Base-by-base conservation (phyloP, 2,888 invertebrate species). In the Liodrosophila aerea region DNA sequence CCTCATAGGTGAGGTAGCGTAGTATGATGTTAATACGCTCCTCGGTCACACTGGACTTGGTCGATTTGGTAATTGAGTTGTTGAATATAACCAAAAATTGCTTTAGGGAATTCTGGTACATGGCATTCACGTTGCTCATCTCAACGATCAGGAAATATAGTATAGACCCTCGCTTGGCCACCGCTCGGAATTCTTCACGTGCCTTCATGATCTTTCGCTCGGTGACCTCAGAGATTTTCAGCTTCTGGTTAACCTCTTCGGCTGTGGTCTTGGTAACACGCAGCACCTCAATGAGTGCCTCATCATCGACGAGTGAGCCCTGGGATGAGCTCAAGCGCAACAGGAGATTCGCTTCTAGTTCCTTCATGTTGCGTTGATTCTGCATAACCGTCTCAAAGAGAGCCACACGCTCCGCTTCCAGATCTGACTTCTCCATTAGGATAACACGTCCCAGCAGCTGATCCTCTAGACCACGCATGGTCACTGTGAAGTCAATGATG, bases 401-500 rank as follows among this genome's bases (percentile, higher is more conserved):
- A 7, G 96, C 95, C 0, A 98, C 97, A 50, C 98, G 92, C 90
- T 98, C 98, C 45, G 97, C 95, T 91, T 98, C 98, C 61, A 98
- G 91, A 87, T 98, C 98, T 0, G 97, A 95, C 90, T 98, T 98
- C 89, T 98, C 98, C 94, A 97, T 98, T 12, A 97, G 90, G 86
- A 98, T 98, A 0, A 98, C 98, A 64, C 98, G 92, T 1, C 96
- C 98, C 18, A 98, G 90, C 4, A 98, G 91, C 88, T 98, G 98
- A 90, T 98, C 98, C 90, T 98, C 98, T 22, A 98, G 91, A 7
- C 98, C 98, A 86, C 96, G 93, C 95, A 97, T 97, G 2, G 98
- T 98, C 0, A 98, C 98, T 0, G 98, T 98, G 87, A 98, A 98
- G 89, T 98, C 98, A 76, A 98, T 98, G 52, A 98, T 97, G 0